These are phyloP conservation scores for Diarsia rubi DNA, from an alignment of 2,888 invertebrate species.

Conservation along the genomic window DNA sequence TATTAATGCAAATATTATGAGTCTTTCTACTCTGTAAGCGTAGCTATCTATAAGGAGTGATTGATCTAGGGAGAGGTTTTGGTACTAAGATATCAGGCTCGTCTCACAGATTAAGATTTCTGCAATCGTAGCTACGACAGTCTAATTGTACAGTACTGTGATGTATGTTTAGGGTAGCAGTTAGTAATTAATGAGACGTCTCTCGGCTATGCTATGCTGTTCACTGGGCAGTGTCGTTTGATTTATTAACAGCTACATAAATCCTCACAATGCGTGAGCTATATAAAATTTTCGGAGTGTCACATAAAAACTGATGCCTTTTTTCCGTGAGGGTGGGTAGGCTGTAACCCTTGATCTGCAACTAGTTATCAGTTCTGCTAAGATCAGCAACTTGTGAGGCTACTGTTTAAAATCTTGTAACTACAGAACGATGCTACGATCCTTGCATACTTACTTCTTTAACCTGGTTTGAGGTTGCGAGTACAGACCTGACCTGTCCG, in stretches of 20 bases:
- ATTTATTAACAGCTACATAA: slow-evolving; percentile 26
- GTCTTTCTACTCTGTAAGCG: neutral
- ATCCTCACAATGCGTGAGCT: neutral
- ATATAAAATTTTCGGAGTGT: neutral
- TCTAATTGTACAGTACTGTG: neutral
- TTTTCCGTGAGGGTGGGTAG: neutral
- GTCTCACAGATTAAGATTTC: neutral
- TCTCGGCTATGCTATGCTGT: slow-evolving; percentile 8
- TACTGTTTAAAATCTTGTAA: no score
- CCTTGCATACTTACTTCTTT: neutral
- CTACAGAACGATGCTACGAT: neutral
- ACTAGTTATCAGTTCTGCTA: no score
- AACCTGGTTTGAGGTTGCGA: neutral
- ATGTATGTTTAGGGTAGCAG: slow-evolving; percentile 3
- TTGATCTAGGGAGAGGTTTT: neutral
- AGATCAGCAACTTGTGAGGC: no score
- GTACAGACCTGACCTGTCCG: neutral
- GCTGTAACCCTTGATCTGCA: no score
- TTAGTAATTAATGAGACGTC: slow-evolving; percentile 24
- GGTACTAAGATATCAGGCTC: neutral
- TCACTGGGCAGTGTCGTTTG: slow-evolving; percentile 17
- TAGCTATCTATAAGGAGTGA: neutral
- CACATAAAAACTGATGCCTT: neutral
- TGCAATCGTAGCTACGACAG: neutral
- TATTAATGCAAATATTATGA: neutral